Evolutionary conservation across 2,797 vertebrate genomes (phyloP).

Genomic region (Orientallactaga sibirica): DNA sequence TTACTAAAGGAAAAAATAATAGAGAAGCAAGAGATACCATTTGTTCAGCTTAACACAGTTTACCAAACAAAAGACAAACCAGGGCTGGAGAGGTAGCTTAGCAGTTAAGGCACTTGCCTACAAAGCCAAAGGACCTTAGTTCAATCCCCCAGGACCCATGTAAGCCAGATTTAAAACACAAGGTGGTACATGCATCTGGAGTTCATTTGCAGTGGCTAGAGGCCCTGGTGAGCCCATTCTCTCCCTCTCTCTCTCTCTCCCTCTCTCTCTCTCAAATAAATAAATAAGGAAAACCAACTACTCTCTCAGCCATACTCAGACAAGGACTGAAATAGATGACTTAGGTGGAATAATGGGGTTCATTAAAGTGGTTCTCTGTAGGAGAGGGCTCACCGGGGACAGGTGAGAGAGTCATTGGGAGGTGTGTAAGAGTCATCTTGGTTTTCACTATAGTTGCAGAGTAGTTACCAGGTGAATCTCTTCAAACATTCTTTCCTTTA

Average conservation of each 20-base stretch:
- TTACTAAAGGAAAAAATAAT: neutral
- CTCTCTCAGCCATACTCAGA: neutral
- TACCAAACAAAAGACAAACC: neutral
- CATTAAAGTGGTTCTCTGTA: neutral
- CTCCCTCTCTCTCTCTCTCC: too few relatives aligned
- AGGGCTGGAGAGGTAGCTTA: too few relatives aligned
- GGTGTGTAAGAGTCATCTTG: too few relatives aligned
- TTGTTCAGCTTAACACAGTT: conserved; percentile 5
- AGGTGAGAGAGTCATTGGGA: neutral
- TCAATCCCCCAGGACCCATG: too few relatives aligned
- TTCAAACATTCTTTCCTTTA: neutral
- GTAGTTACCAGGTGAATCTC: neutral
- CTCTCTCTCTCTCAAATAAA: too few relatives aligned
- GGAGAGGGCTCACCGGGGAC: neutral
- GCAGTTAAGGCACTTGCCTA: too few relatives aligned
- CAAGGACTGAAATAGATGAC: neutral
- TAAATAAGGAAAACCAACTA: neutral
- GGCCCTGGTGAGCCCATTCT: too few relatives aligned
- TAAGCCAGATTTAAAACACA: too few relatives aligned
- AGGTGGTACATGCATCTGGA: too few relatives aligned
- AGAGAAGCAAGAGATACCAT: neutral
- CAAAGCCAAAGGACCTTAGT: too few relatives aligned
- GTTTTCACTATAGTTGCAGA: neutral
- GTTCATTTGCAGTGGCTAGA: too few relatives aligned
- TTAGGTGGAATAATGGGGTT: neutral